Evolutionary conservation across 2,113 vertebrate genomes (phyloP), one percentile per base, ranked within the genome.

Genomic region (Penelope pileata): DNA sequence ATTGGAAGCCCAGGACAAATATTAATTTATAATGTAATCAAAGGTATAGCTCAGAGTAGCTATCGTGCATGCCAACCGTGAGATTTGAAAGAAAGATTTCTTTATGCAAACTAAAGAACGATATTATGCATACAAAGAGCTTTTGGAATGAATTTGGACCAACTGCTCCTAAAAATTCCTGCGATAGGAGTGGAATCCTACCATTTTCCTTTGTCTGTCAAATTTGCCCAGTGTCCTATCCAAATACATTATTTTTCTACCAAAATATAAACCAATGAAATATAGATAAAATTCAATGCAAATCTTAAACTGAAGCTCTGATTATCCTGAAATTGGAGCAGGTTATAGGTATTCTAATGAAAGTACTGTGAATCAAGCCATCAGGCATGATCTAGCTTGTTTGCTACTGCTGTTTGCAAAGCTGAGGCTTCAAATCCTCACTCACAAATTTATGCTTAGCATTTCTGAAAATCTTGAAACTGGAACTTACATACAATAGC

Each of bases 11-110:
- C 12, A 78, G 72, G 76, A 23, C 81, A 96, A 93, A 72, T 68
- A 83, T 47, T 94, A 93, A 96, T 97, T 96, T 97, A 94, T 91
- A 97, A 96, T 91, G 82, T 82, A 92, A 96, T 94, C 78, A 86
- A 15, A 75, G 30, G 70, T 81, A 53, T 34, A 62, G 86, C 60
- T 81, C 29, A 0, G 88, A 94, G 94, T 91, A 3, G 19, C 92
- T 96, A 73, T 84, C 60, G 47, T 96, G 94, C 93, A 94, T 97
- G 70, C 59, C 53, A 95, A 91, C 86, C 45, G 69, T 14, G 66
- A 96, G 92, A 97, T 97, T 95, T 87, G 86, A 63, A 51, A 78
- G 74, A 34, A 80, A 36, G 70, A 54, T 90, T 80, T 90, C 74
- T 78, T 83, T 50, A 93, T 83, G 92, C 66, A 91, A 77, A 93